Evolutionary conservation across 2,113 vertebrate species (phyloP).

Genomic region (Gavialis gangeticus): DNA sequence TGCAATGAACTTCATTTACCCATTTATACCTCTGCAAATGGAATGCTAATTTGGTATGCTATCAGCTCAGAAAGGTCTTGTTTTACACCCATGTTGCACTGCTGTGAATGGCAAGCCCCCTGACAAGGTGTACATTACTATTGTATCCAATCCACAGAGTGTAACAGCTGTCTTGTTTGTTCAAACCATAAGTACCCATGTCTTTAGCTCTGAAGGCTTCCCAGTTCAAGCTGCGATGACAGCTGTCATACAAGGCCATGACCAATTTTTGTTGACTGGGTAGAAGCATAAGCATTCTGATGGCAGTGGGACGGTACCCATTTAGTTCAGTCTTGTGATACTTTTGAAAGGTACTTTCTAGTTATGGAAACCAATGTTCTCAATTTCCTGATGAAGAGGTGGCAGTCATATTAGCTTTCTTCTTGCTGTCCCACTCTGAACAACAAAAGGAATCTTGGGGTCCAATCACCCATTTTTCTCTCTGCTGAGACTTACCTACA

Average conservation of each 20-base stretch:
- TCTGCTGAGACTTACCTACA: neutral
- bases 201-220: neutral
- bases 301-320: neutral
- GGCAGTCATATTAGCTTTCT: neutral
- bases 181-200: neutral
- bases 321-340: neutral
- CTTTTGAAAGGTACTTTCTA: neutral
- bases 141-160: neutral
- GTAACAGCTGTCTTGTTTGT: neutral
- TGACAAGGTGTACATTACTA: no score
- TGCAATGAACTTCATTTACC: neutral
- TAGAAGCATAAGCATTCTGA: neutral
- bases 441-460: neutral
- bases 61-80: accelerated
- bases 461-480: neutral
- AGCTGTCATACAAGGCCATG: neutral
- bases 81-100: neutral
- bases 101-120: neutral
- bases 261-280: neutral
- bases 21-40: neutral
- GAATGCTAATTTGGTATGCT: neutral
- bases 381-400: neutral
- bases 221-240: neutral
- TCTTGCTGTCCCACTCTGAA: neutral
- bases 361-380: neutral